Base-by-base conservation (phyloP, 2,888 invertebrate species). In the Lobophora halterata region DNA sequence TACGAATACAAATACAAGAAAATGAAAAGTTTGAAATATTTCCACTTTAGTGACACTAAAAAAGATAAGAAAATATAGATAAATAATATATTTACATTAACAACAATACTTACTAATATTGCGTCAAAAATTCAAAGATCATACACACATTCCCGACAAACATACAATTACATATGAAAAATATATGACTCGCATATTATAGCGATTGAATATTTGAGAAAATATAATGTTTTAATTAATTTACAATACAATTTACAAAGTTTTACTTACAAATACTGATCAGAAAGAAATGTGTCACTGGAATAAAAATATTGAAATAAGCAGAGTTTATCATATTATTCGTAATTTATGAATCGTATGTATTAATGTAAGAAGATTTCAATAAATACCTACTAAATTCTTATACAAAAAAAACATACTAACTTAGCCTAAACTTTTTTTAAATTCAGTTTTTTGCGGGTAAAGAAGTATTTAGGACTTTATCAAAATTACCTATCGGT, bases 221-320 rank as follows among this genome's bases (percentile, higher is more conserved):
- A 82, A 81, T 83, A 85, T 79, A 61, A 63, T 76, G 70, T 71
- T 69, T 33, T 33, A 61, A 71, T 62, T n/a, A n/a, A n/a, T n/a
- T n/a, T n/a, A n/a, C n/a, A n/a, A n/a, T n/a, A n/a, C n/a, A n/a
- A 81, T 79, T 68, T 81, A 82, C 78, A 79, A 66, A 58, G 63
- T 65, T 46, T 50, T n/a, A n/a, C 43, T 43, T 49, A 64, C 57
- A 61, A 82, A 83, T 83, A 82, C 82, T 81, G 81, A 72, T 77
- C 33, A 47, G 49, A 68, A 59, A 55, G 46, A 48, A 46, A 56
- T 54, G 50, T 64, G 57, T 9, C 53, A 67, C 52, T 72, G 73
- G 77, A 76, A 75, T 68, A 51, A 11, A 29, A 27, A 23, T 34
- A 44, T 33, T 25, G 13, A 19, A 26, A 25, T 7, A 7, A 12